Evolutionary conservation across 2,113 vertebrate genomes (phyloP).

Genomic region (Strix aluco): DNA sequence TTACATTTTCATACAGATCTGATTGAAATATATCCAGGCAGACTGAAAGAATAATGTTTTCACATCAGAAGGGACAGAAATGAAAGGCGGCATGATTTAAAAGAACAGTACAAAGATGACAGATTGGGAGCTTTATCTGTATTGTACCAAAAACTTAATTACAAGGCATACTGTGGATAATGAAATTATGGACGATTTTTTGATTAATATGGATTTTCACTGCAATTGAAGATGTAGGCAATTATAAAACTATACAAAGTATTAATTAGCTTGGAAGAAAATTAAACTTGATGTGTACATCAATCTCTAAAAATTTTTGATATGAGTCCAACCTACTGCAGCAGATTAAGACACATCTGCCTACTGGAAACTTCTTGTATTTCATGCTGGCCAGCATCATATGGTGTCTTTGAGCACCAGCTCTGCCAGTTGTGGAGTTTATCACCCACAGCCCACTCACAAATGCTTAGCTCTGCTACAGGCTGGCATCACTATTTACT

Average conservation of each 20-base stretch:
- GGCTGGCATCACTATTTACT: background rate
- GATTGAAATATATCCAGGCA: background rate
- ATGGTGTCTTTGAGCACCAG: background rate
- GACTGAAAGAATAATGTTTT: background rate
- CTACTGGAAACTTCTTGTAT: background rate
- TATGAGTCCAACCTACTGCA: background rate
- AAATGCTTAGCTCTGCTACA: background rate
- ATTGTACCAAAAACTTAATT: slow-evolving; percentile 6
- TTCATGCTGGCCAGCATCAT: background rate
- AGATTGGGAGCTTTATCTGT: background rate
- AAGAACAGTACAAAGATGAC: background rate
- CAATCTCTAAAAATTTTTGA: background rate
- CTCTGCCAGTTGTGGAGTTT: background rate
- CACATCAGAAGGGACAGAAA: background rate
- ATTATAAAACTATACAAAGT: background rate
- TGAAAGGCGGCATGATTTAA: background rate
- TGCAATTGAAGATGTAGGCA: background rate
- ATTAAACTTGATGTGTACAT: background rate
- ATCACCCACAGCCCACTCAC: background rate
- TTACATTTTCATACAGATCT: background rate
- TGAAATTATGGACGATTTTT: background rate
- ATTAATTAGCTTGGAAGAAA: slow-evolving; percentile 9
- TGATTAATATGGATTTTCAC: background rate
- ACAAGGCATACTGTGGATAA: background rate
- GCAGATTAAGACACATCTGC: background rate